Evolutionary conservation across 1,140 invertebrate species (phyloP), one percentile per base, ranked within the genome.

Genomic region (Drosophila parvula): DNA sequence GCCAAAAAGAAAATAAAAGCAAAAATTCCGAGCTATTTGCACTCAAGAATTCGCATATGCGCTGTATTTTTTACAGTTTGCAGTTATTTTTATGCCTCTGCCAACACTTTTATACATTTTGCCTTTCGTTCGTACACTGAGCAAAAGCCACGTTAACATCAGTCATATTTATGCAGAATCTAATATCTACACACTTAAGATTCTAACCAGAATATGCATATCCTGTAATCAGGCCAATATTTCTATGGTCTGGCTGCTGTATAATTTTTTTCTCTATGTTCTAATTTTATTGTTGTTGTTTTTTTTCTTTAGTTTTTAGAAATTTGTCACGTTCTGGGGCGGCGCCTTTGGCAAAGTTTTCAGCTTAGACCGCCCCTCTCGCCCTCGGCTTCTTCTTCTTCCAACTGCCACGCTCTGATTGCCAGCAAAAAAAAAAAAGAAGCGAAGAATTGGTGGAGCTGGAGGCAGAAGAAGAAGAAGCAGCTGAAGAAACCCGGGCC

Each of bases 261-360:
- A n/a, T 14, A 41, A n/a, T 2, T n/a, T 14, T 44, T 14, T 16
- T 22, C 10, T 22, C 11, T 32, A 47, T 50, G 40, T 51, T 41
- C 22, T 48, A 18, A 18, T 40, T 28, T 55, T 32, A 16, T 16
- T 61, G 36, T 10, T 8, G 22, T 67, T 61, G 36, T 10, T 8
- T 11, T 67, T 51, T 53, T 43, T 28, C 53, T 53, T 62, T 75
- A 69, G 62, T 76, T 88, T 55, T 79, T 48, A 68, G 57, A 88
- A 88, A 88, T 88, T 88, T 88, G 83, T 88, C 83, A 88, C 83
- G 83, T 88, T 88, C 80, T 81, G 45, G 36, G 58, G 69, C 55
- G 74, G 64, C 79, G 53, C 57, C 61, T 58, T 73, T 65, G 61
- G 63, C 74, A 68, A 48, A 76, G 53, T 74, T 45, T 55, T 73